Conservation (phyloP, 2,113 vertebrate genomes). For the Bos javanicus region DNA sequence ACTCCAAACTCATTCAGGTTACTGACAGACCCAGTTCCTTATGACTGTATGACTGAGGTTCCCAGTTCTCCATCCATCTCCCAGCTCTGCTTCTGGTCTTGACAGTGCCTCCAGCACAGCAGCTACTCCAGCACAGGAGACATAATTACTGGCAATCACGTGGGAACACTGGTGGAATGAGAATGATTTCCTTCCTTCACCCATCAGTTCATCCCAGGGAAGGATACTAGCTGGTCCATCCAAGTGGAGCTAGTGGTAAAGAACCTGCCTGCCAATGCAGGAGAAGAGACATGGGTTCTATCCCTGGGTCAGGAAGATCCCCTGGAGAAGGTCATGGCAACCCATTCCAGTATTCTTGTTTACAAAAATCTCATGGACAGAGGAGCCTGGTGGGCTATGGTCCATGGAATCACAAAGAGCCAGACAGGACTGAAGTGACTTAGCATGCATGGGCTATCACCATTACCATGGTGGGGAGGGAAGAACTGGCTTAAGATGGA, state of each 20-base stretch:
- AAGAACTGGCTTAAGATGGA: neutral
- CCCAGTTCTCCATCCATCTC: neutral
- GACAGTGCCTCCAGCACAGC: neutral
- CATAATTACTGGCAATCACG: fast-evolving
- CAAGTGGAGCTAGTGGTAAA: neutral
- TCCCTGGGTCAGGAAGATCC: neutral
- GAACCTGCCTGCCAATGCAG: neutral
- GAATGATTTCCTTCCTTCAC: no score
- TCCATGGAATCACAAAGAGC: neutral
- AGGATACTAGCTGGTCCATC: neutral
- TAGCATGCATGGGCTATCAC: neutral
- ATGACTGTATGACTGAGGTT: neutral
- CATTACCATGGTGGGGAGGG: fast-evolving
- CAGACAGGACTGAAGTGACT: neutral
- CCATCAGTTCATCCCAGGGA: neutral
- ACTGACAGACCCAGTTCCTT: neutral
- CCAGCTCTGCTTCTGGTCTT: neutral
- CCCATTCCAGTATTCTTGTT: neutral
- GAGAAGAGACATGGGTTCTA: neutral
- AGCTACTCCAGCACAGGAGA: fast-evolving
- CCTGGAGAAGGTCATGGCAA: neutral
- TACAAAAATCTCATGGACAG: neutral
- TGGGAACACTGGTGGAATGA: fast-evolving
- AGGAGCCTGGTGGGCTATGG: neutral
- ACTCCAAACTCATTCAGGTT: neutral